Conservation (phyloP, 2,888 invertebrate genomes). For the Oxytorus armatus region DNA sequence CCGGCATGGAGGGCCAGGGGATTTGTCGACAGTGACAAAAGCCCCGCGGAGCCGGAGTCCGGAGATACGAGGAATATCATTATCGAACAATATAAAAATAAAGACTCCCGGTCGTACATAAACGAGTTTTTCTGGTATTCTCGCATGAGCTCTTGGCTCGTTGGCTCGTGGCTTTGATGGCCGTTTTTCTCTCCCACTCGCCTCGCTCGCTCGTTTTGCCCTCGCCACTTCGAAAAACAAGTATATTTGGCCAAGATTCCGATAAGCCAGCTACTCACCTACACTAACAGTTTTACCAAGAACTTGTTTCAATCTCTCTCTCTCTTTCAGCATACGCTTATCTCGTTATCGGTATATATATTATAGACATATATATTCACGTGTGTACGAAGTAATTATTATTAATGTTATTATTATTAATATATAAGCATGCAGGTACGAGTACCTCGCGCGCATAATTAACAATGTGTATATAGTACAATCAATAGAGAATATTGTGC, state of each 20-base stretch:
- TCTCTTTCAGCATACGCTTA: too few species aligned
- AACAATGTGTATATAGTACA: too few species aligned
- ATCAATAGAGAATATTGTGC: too few species aligned
- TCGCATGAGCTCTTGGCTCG: constrained; percentile 50
- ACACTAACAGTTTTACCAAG: too few species aligned
- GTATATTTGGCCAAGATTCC: constrained; percentile 73
- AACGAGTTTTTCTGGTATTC: constrained; percentile 67
- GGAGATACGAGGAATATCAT: constrained; percentile 58
- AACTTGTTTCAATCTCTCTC: too few species aligned
- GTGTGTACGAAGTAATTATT: too few species aligned
- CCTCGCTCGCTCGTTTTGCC: constrained; percentile 50
- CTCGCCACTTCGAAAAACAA: constrained; percentile 69
- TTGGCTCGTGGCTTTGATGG: constrained; percentile 47
- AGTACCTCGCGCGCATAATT: too few species aligned
- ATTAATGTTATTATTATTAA: too few species aligned
- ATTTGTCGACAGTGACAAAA: constrained; percentile 37
- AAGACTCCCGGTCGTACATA: constrained; percentile 27
- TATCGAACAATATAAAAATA: constrained; percentile 51
- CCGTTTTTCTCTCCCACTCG: constrained; percentile 42
- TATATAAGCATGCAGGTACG: too few species aligned
- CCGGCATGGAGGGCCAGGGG: neutral
- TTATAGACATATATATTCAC: too few species aligned
- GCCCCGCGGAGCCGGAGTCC: constrained; percentile 11
- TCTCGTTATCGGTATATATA: too few species aligned
- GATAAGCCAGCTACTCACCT: constrained; percentile 70